Evolutionary conservation across 2,797 vertebrate species (phyloP).

Genomic region (Poeciliopsis gracilis): DNA sequence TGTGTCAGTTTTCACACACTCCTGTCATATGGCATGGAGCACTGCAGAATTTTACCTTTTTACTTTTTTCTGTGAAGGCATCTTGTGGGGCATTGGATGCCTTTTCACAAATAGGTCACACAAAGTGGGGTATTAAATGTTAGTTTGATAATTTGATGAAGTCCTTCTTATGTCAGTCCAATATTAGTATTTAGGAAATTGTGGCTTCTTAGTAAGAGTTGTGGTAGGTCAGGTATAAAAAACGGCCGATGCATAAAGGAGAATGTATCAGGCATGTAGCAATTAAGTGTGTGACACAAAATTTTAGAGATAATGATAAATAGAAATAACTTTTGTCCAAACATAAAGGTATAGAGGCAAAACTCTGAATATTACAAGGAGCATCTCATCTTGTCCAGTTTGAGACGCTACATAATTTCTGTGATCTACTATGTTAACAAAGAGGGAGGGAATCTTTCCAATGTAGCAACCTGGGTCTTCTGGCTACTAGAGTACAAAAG

Average conservation of each 20-base stretch:
- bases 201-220: slow-evolving; percentile 16
- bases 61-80: slow-evolving; percentile 62
- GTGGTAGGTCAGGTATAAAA: neutral
- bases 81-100: slow-evolving; percentile 74
- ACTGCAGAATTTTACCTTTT: slow-evolving; percentile 82
- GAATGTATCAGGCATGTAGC: neutral
- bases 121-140: slow-evolving; percentile 59
- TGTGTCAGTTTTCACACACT: slow-evolving; percentile 98
- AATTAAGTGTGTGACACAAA: no score
- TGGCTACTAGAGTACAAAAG: neutral
- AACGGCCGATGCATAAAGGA: neutral
- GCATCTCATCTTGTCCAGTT: neutral
- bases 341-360: neutral
- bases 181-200: neutral
- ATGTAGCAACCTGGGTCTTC: neutral
- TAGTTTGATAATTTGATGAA: slow-evolving; percentile 29
- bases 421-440: neutral
- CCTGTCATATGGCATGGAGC: slow-evolving; percentile 91
- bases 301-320: neutral
- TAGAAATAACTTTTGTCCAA: neutral
- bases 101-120: slow-evolving; percentile 76
- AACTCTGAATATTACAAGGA: neutral
- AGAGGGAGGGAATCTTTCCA: neutral
- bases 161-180: slow-evolving; percentile 12
- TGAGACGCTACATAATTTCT: neutral